Base-by-base conservation (phyloP, 1,140 invertebrate genomes). In the Teleogryllus occipitalis region DNA sequence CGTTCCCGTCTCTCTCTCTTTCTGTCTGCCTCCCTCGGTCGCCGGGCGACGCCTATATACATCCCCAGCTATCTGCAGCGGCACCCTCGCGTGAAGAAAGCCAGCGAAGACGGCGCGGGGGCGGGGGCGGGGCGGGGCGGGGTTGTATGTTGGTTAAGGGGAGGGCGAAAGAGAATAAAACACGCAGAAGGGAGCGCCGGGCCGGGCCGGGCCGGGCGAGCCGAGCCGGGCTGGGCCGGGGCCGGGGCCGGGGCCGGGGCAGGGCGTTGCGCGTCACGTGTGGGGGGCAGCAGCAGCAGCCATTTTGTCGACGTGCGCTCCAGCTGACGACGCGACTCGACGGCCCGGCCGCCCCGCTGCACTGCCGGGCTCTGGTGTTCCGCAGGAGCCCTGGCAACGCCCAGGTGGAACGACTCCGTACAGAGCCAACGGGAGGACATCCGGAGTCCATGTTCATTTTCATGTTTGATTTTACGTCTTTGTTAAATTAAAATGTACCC, bases 111-210 rank as follows among this genome's bases (percentile, higher is more conserved):
- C 0, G 83, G 85, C 84, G 72, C 72, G 78, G 54, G 15, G 78
- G 77, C 80, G 80, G 74, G 80, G 80, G 81, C 80, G 80, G 82
- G 83, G 80, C 82, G 82, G 81, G 81, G 82, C 22, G 72, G 27
- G 49, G 47, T 74, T 77, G 65, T 22, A 76, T 39, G 54, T 65
- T 65, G 54, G 54, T 65, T 65, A 65, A 78, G 47, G 46, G 54
- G 39, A 54, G 54, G 47, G 27, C 21, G 47, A 49, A 47, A 77
- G 21, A 18, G 47, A 54, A 54, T 78, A 47, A 54, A 47, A 54
- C 6, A n/a, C 47, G 76, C 12, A 27, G 76, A 78, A 46, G 39
- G 77, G 77, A 54, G 47, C 21, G 76, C 21, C 27, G 0, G 22
- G 76, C 8, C n/a, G n/a, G 76, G 47, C 14, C 5, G 75, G 10